Evolutionary conservation across 2,888 invertebrate species (phyloP).

Genomic region (Pelosia muscerda): DNA sequence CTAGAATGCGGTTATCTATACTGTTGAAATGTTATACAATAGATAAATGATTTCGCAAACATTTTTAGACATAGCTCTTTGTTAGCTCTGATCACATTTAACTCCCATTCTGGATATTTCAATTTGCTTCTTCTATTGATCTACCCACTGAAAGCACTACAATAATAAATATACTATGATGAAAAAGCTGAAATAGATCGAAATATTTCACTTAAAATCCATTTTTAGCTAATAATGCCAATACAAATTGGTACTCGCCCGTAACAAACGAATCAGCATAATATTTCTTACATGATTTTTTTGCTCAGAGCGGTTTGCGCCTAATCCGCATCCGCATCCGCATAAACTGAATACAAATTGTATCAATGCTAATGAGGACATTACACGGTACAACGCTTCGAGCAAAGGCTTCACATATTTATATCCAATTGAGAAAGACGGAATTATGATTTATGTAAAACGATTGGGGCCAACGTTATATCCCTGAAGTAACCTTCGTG

Average conservation of each 20-base stretch:
- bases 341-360: slow-evolving; percentile 27
- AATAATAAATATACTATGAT: neutral
- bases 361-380: slow-evolving; percentile 21
- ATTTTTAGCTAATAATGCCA: neutral
- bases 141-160: neutral
- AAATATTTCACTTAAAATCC: no score
- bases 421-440: neutral
- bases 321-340: slow-evolving; percentile 10
- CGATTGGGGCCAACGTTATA: neutral
- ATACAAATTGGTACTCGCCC: neutral
- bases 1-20: no score
- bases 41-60: neutral
- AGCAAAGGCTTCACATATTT: neutral
- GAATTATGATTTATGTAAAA: no score
- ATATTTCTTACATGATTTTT: slow-evolving; percentile 24
- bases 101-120: no score
- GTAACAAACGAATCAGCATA: slow-evolving; percentile 32
- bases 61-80: neutral
- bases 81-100: neutral
- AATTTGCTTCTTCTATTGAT: no score
- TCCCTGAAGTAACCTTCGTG: neutral
- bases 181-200: no score
- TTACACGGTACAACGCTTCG: neutral
- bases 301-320: slow-evolving; percentile 15
- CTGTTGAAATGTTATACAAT: no score